Conservation (phyloP, 2,797 vertebrate genomes). For the Eulemur rubriventer region DNA sequence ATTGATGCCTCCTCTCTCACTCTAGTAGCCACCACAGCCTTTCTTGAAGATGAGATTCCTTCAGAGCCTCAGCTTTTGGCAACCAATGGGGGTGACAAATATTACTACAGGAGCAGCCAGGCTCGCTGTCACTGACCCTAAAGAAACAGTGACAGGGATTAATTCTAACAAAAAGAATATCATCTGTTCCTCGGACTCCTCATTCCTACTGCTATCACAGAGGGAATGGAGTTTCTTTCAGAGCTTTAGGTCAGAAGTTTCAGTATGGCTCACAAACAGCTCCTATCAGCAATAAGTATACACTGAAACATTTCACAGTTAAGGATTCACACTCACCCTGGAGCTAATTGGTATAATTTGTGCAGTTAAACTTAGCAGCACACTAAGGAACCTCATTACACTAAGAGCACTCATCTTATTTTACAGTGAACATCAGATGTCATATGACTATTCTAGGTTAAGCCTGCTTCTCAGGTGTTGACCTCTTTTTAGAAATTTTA, state of each 20-base stretch:
- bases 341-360: neutral
- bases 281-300: neutral
- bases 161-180: neutral
- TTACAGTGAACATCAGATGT: neutral
- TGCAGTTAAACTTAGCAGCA: neutral
- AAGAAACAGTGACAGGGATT: neutral
- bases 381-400: neutral
- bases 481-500: neutral
- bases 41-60: neutral
- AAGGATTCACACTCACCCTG: neutral
- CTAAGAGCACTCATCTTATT: neutral
- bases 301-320: neutral
- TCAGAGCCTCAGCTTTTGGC: neutral
- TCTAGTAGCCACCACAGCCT: neutral
- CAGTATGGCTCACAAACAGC: neutral
- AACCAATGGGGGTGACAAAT: neutral
- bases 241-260: neutral
- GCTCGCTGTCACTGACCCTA: neutral
- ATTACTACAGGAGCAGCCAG: neutral
- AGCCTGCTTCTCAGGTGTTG: neutral
- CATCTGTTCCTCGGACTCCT: neutral
- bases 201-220: neutral
- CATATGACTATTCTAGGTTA: neutral
- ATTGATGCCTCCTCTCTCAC: neutral
- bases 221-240: neutral